phyloP scores from a whole-genome alignment of 2,888 invertebrate species.

The Acholoe squamosa region DNA sequence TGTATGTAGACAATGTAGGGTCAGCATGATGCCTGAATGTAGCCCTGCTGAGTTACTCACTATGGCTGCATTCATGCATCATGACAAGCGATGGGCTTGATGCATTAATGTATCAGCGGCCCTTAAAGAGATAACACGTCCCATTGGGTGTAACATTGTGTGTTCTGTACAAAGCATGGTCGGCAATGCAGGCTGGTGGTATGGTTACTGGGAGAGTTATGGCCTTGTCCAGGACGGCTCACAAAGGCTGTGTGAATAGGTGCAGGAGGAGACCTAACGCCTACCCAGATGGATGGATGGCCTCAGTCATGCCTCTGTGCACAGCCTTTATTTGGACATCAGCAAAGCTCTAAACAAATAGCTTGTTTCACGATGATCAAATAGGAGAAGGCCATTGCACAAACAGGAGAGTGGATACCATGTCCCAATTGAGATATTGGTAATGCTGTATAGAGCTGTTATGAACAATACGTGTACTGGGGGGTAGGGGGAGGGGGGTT shows the following conservation, averaged over 20 bases:
- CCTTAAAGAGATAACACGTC: too few relatives aligned
- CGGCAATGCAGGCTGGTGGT: neutral
- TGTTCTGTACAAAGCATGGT: neutral
- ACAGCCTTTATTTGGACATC: conserved; percentile 4
- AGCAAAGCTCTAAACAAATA: conserved; percentile 36
- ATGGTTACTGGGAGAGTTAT: conserved; percentile 43
- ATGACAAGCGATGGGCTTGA: too few relatives aligned
- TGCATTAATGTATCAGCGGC: too few relatives aligned
- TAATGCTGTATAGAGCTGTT: neutral
- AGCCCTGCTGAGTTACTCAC: too few relatives aligned
- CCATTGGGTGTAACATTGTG: conserved; percentile 3
- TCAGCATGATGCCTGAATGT: too few relatives aligned
- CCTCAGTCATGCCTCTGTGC: neutral
- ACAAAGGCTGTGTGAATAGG: neutral
- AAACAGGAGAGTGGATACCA: neutral
- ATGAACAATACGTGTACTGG: neutral
- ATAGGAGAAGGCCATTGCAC: conserved; percentile 10
- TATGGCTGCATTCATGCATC: too few relatives aligned
- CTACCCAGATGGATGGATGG: conserved; percentile 13
- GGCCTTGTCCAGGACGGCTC: neutral
- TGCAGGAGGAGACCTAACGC: neutral
- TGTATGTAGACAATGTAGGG: too few relatives aligned
- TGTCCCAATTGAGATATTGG: neutral
- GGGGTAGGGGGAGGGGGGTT: too few relatives aligned
- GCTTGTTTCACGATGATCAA: neutral